Evolutionary conservation across 2,888 invertebrate genomes (phyloP), one percentile per base, ranked within the genome.

Genomic region (Halocaridina rubra): DNA sequence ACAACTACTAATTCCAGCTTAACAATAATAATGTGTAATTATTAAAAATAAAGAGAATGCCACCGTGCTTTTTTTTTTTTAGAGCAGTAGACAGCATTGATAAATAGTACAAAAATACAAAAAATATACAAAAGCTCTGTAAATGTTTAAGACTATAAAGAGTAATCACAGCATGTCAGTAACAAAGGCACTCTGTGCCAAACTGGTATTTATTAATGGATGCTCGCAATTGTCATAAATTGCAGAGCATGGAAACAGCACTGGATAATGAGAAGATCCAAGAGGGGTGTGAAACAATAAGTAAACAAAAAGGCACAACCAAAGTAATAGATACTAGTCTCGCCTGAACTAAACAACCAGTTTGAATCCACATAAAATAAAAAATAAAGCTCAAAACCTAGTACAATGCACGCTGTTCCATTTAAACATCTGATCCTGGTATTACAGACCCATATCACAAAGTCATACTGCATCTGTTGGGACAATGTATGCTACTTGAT

Each of bases 81-180:
- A n/a, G n/a, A n/a, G 24, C 29, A 29, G 67, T 19, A 53, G 53
- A 53, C 53, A 72, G 78, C 69, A 46, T 61, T 78, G 57, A 78
- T 84, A 84, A 84, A 84, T 69, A 79, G 80, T 84, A 84, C 84
- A 84, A 84, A 84, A 84, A 84, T 84, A 84, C 79, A 84, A 84
- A 84, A 84, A 84, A 84, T 84, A 84, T 84, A 84, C 84, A 79
- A 84, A 84, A 84, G 84, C 84, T 84, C 80, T 84, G 79, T 80
- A 84, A 84, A 80, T 84, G 79, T 84, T n/a, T 19, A 74, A 67
- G 84, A 84, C 84, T 84, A 84, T 84, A 84, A 74, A 84, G 80
- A 75, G 80, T 84, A 84, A 84, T 84, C 84, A 84, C 84, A 84
- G 84, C 74, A 80, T 80, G 84, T 84, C 79, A 84, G 84, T 84